Base-by-base conservation (phyloP, 2,797 vertebrate genomes). In the Acestrorhynchus altus region DNA sequence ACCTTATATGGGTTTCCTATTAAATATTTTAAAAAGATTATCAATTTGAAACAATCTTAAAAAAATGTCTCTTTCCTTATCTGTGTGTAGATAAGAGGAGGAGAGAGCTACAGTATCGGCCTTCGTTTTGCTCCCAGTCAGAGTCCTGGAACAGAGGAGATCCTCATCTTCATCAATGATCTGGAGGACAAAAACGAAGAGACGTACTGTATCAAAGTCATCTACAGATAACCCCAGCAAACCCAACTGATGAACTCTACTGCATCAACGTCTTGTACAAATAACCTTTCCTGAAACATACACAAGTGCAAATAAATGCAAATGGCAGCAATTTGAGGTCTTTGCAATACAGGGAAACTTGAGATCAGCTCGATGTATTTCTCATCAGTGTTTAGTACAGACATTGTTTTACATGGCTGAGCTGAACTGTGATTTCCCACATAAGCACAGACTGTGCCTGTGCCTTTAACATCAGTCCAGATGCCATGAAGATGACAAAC, bases 161-260 rank as follows among this genome's bases (percentile, higher is more conserved):
- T 99, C 72, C 92, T 98, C 67, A 92, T 99, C 52, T 96, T 96
- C 74, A 95, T 99, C 88, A 99, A 99, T 0, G 95, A 98, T 89
- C 91, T 90, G 0, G 93, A 99, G 65, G 97, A 98, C 87, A 98
- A 96, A 85, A 99, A 96, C 0, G 97, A 99, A 86, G 98, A 98
- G 85, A 94, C 97, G 0, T 99, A 98, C 80, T 96, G 94, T 0
- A 93, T 99, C 76, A 96, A 93, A 88, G 96, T 98, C 76, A 85
- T 83, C 73, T 98, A 98, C 91, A 92, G 92, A 0, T 97, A 88
- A 94, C 59, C 8, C 13, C 0, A 4, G 35, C 47, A 10, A 57
- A 15, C 51, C 10, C 28, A 28, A 18, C 28, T 13, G 47, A 42
- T 4, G 16, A 35, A 18, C 57, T 16, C 18, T 31, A 1, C 61